Percentiles rank a stretch among this genome's conserved stretches.
Evolutionary conservation across 2,113 vertebrate genomes (phyloP).

Genomic region (Rhinoderma darwinii): DNA sequence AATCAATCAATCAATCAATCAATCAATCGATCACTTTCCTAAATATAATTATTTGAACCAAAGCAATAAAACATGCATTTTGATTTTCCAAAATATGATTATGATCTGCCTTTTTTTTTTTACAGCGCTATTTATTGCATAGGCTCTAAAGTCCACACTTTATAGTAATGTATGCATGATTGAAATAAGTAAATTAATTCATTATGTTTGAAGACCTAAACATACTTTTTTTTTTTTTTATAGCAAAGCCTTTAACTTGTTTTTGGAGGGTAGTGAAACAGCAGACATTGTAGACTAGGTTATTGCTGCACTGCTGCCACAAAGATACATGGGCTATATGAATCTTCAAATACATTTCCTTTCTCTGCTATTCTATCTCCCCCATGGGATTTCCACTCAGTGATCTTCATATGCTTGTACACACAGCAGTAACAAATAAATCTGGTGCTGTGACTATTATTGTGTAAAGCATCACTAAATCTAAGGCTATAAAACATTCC

Average conservation of each 20-base stretch:
- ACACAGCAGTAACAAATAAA: constrained; percentile 55
- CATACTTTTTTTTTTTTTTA: background rate
- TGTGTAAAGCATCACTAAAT: constrained; percentile 58
- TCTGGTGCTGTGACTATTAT: constrained; percentile 47
- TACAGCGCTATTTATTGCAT: too few species aligned
- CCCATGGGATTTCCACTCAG: constrained; percentile 44
- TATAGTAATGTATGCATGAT: background rate
- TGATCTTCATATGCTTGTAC: constrained; percentile 55
- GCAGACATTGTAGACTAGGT: constrained; percentile 16
- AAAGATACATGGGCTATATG: constrained; percentile 44
- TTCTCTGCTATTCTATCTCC: constrained; percentile 37
- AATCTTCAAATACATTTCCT: constrained; percentile 49
- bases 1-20: too few species aligned
- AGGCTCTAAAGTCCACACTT: background rate
- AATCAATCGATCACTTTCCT: too few species aligned
- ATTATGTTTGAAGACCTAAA: background rate
- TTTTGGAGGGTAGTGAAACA: constrained; percentile 6
- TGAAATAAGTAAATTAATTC: background rate
- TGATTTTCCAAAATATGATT: too few species aligned
- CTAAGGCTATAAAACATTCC: constrained; percentile 49
- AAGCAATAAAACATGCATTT: too few species aligned
- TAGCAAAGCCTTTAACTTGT: background rate
- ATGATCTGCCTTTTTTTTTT: background rate
- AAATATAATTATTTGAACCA: too few species aligned
- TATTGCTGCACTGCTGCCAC: constrained; percentile 43